Conservation (phyloP, 1,140 invertebrate species). For the Drosophila simulans region DNA sequence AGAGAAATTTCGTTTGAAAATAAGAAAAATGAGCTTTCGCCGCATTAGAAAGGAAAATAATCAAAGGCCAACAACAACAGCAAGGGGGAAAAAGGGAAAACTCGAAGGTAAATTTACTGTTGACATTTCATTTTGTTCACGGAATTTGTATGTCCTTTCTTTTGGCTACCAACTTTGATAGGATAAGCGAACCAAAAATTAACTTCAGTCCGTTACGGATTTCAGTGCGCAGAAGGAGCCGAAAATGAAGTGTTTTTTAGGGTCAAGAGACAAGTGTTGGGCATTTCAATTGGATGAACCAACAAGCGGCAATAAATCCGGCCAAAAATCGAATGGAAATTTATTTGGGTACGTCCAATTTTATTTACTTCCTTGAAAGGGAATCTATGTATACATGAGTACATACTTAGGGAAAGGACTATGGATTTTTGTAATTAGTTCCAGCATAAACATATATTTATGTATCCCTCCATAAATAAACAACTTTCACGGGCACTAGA, state of each 20-base stretch:
- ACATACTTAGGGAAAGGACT: no score
- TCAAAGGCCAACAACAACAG: constrained; percentile 46
- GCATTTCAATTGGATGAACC: neutral
- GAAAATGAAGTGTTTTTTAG: constrained; percentile 58
- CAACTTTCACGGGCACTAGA: neutral
- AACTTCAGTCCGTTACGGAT: constrained; percentile 42
- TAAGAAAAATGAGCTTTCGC: constrained; percentile 80
- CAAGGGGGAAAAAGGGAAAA: constrained; percentile 41
- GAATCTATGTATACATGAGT: no score
- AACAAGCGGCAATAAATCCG: constrained; percentile 11
- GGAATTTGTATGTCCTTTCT: constrained; percentile 69
- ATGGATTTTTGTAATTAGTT: no score
- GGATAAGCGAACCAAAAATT: constrained; percentile 35
- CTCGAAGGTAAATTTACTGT: constrained; percentile 80
- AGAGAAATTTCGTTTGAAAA: constrained; percentile 61
- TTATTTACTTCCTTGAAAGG: neutral
- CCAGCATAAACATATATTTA: neutral
- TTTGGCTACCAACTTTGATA: constrained; percentile 18
- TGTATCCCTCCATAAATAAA: constrained; percentile 13
- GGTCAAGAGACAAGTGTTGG: constrained; percentile 36
- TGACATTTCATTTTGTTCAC: constrained; percentile 80
- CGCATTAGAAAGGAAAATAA: constrained; percentile 79
- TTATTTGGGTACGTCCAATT: neutral
- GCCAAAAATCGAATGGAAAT: constrained; percentile 5
- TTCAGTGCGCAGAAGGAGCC: constrained; percentile 34